phyloP scores from a whole-genome alignment of 2,113 vertebrate genomes.

The Nipponia nippon region DNA sequence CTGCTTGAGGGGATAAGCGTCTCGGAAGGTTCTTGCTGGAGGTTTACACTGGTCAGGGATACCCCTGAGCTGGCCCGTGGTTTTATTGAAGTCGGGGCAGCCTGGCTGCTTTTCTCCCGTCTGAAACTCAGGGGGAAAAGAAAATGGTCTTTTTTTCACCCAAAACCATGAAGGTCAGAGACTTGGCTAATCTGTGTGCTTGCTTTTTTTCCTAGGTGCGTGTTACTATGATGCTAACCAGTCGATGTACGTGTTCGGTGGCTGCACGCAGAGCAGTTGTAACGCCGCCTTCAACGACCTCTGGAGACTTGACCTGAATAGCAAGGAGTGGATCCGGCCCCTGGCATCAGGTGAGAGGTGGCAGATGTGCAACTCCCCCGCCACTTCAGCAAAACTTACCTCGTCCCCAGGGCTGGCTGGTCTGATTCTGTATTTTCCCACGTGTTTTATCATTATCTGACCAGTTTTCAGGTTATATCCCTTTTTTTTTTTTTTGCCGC shows the following conservation, averaged over 20 bases:
- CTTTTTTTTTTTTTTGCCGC: neutral
- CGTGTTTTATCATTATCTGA: accelerated
- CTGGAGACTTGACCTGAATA: conserved; percentile 98
- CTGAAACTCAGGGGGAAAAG: neutral
- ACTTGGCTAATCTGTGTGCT: neutral
- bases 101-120: accelerated
- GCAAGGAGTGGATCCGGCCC: conserved; percentile 98
- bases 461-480: neutral
- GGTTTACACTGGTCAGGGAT: neutral
- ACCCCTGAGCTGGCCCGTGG: neutral
- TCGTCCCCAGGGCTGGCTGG: accelerated
- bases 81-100: neutral
- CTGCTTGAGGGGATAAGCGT: neutral
- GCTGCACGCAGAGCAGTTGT: conserved; percentile 98
- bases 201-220: conserved; percentile 76
- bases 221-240: conserved; percentile 97
- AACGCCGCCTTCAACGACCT: conserved; percentile 98
- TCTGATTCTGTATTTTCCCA: accelerated
- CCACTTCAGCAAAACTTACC: neutral
- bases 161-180: neutral
- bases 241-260: conserved; percentile 98
- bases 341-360: conserved; percentile 89
- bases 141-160: no score
- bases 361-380: no score
- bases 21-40: neutral